phyloP scores from a whole-genome alignment of 30 jellyfish, hydroid and myxozoan species.

The Hydractinia echinata region DNA sequence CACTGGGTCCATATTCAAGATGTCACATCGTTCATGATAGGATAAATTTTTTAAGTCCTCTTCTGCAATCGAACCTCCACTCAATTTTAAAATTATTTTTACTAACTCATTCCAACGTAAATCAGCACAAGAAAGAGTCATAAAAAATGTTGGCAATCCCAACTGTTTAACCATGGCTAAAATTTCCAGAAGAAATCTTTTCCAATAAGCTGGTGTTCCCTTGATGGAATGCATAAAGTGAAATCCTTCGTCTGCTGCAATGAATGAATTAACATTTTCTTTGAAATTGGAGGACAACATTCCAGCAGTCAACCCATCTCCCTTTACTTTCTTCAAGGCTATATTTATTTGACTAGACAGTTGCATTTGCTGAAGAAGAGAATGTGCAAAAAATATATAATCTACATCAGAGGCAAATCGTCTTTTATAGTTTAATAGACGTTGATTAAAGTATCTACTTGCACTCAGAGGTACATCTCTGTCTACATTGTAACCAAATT shows the following conservation, averaged over 20 bases:
- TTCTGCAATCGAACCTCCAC: no score
- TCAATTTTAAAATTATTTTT: no score
- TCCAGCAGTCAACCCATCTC: background rate
- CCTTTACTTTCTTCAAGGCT: background rate
- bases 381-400: background rate
- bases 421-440: no score
- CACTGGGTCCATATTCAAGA: background rate
- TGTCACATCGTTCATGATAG: background rate
- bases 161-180: constrained; percentile 42
- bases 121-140: constrained; percentile 38
- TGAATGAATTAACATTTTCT: background rate
- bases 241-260: no score
- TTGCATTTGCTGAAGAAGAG: background rate
- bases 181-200: constrained; percentile 17
- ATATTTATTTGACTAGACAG: background rate
- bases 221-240: background rate
- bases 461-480: no score
- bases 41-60: no score
- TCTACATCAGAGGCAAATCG: no score
- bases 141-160: constrained; percentile 28
- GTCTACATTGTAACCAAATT: no score
- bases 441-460: no score
- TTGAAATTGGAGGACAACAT: constrained; percentile 2
- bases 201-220: constrained; percentile 42
- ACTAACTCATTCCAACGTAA: constrained; percentile 23